These are phyloP conservation scores for Xestia xanthographa DNA, from an alignment of 2,888 invertebrate species.

Conservation along the genomic window DNA sequence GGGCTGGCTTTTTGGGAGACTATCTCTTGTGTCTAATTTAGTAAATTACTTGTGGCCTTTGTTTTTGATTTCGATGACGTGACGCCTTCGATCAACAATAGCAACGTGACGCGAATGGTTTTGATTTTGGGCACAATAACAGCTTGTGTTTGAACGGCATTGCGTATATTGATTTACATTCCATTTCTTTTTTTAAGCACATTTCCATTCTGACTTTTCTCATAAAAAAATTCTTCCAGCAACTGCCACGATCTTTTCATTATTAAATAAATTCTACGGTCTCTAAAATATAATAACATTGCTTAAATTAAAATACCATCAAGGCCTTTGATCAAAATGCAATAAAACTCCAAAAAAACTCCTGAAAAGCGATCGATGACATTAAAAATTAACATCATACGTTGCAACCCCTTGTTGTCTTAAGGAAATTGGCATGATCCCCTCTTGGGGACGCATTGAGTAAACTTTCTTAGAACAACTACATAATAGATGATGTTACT, in stretches of 20 bases:
- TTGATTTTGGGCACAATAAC: background rate
- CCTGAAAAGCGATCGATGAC: constrained; percentile 61
- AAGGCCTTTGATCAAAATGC: constrained; percentile 13
- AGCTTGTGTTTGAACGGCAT: background rate
- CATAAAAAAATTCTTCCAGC: background rate
- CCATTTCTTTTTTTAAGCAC: too few species aligned
- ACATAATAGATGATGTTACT: constrained; percentile 52
- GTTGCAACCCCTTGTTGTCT: constrained; percentile 86
- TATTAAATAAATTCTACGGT: background rate
- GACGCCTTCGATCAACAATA: too few species aligned
- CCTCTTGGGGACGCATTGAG: constrained; percentile 75
- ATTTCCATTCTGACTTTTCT: too few species aligned
- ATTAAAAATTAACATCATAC: constrained; percentile 79
- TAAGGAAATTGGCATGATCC: constrained; percentile 83
- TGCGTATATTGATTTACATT: background rate
- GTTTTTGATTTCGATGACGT: too few species aligned
- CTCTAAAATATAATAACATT: constrained; percentile 5
- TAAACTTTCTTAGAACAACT: constrained; percentile 74
- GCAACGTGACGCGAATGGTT: background rate
- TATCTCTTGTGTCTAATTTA: background rate
- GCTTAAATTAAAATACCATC: background rate
- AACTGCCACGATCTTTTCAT: background rate
- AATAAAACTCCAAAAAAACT: constrained; percentile 33
- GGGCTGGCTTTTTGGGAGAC: background rate
- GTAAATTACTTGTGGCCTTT: too few species aligned